Conservation (phyloP, 2,113 vertebrate genomes). For the Fregetta grallaria region DNA sequence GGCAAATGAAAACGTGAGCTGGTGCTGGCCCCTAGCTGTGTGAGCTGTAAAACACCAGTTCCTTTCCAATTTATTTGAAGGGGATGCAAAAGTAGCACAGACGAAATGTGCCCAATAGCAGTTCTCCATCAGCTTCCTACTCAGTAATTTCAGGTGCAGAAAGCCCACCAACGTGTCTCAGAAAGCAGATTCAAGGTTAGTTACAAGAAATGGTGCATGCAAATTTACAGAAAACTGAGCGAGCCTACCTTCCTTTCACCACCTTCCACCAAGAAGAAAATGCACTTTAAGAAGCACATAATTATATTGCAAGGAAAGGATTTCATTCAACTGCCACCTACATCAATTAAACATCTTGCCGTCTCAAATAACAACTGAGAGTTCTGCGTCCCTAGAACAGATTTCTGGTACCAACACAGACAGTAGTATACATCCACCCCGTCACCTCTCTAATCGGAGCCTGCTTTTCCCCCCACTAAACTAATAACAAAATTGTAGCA, state of each 20-base stretch:
- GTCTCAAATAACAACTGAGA: background rate
- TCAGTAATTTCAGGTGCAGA: background rate
- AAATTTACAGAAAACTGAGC: background rate
- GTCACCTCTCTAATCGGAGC: background rate
- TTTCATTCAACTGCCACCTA: background rate
- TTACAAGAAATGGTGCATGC: accelerated
- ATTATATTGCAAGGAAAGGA: background rate
- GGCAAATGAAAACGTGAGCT: background rate
- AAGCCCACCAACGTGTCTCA: background rate
- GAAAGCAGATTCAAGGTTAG: background rate
- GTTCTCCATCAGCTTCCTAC: background rate
- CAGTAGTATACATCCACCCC: too few relatives aligned
- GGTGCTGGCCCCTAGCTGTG: conserved; percentile 76
- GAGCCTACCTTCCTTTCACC: background rate
- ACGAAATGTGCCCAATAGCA: background rate
- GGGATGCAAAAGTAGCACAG: background rate
- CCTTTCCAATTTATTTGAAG: background rate
- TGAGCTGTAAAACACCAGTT: background rate
- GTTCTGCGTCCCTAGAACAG: background rate
- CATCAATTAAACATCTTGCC: background rate
- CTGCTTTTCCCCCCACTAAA: background rate
- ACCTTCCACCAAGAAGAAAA: background rate
- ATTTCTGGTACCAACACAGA: background rate
- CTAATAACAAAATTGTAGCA: background rate
- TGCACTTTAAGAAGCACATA: background rate